These are phyloP conservation scores for Drepanosiphum platanoidis DNA, from an alignment of 2,888 invertebrate species.

Conservation along the genomic window DNA sequence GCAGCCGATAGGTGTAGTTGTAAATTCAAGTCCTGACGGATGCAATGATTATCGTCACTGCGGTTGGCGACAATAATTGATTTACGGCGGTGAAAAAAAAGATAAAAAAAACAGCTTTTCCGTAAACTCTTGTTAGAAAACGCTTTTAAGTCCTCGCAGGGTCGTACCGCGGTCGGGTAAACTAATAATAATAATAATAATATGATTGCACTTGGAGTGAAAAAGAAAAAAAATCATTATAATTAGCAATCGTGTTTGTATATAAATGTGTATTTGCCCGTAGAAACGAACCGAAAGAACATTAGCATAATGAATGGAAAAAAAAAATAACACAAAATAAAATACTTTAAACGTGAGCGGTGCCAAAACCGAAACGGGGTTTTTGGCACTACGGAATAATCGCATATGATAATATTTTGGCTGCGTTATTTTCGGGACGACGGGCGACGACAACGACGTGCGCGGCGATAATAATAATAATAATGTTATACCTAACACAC, in stretches of 20 bases:
- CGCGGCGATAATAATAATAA: too few species aligned
- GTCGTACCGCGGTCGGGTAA: neutral
- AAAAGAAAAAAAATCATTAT: neutral
- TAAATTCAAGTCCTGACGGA: too few species aligned
- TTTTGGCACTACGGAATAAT: neutral
- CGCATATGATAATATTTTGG: neutral
- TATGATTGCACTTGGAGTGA: neutral
- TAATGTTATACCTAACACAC: too few species aligned
- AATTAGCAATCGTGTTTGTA: neutral
- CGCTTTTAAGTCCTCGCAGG: neutral
- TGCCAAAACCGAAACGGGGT: neutral
- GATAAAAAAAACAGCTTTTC: neutral
- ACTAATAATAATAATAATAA: slow-evolving; percentile 3
- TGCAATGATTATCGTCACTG: too few species aligned
- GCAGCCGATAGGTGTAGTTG: too few species aligned
- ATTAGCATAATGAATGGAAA: neutral
- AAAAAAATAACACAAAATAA: neutral
- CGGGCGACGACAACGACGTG: neutral
- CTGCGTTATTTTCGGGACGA: neutral
- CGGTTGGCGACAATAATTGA: neutral
- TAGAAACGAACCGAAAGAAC: neutral
- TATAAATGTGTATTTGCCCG: neutral
- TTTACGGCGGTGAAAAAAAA: neutral
- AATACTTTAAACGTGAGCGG: neutral
- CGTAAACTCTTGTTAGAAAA: neutral